Percentiles rank a stretch among this genome's conserved stretches.
Conservation (phyloP, 2,888 invertebrate genomes). For the Lydus trimaculatus region DNA sequence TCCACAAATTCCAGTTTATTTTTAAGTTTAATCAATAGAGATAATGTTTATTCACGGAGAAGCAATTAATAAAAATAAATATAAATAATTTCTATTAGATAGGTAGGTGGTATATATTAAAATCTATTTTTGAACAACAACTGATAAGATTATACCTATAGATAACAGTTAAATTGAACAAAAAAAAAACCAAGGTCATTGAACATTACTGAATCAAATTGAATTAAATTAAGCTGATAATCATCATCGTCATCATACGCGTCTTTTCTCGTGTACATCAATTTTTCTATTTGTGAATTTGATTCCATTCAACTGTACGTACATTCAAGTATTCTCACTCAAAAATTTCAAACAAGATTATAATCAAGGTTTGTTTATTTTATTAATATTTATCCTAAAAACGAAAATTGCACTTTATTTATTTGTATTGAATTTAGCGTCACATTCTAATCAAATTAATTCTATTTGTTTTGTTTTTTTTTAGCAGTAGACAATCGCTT, state of each 20-base stretch:
- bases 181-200: constrained; percentile 51
- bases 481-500: background rate
- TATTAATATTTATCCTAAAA: too few relatives aligned
- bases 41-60: background rate
- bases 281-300: background rate
- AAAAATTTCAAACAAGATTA: background rate
- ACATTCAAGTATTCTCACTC: background rate
- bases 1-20: background rate
- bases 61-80: constrained; percentile 23
- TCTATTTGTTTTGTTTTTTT: background rate
- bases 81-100: constrained; percentile 29
- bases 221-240: constrained; percentile 39
- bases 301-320: background rate
- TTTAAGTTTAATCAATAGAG: background rate
- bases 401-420: background rate
- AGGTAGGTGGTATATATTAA: constrained; percentile 21
- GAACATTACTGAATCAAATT: constrained; percentile 44
- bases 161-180: constrained; percentile 39
- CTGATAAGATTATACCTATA: constrained; percentile 56
- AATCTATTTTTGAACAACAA: constrained; percentile 48
- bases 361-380: background rate
- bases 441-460: background rate
- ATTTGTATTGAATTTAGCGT: background rate
- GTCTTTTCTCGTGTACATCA: background rate
- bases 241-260: background rate